phyloP scores from a whole-genome alignment of 2,888 invertebrate genomes.

The Stictocephala bisonia region DNA sequence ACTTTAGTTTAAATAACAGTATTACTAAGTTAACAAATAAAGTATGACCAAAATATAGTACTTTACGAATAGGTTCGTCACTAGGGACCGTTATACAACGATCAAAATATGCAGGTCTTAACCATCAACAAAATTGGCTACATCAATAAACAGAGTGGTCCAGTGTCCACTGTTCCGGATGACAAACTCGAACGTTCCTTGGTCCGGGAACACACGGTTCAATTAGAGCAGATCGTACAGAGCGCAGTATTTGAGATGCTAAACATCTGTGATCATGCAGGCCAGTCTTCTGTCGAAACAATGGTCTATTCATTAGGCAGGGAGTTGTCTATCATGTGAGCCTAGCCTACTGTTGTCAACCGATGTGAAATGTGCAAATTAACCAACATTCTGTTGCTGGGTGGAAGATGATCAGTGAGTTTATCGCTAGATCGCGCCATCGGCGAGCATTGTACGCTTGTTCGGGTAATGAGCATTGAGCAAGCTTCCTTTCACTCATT shows the following conservation, averaged over 20 bases:
- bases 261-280: slow-evolving; percentile 30
- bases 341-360: not conserved
- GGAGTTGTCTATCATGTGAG: slow-evolving; percentile 33
- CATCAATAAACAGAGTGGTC: slow-evolving; percentile 5
- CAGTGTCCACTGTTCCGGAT: slow-evolving; percentile 7
- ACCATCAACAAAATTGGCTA: too few species aligned
- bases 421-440: not conserved
- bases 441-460: not conserved
- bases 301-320: slow-evolving; percentile 42
- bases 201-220: slow-evolving; percentile 19
- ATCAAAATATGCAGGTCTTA: too few species aligned
- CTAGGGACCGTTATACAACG: too few species aligned
- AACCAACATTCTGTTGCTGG: not conserved
- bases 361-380: not conserved
- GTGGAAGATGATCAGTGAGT: not conserved
- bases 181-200: slow-evolving; percentile 7
- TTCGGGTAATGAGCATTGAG: too few species aligned
- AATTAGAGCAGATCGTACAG: slow-evolving; percentile 30
- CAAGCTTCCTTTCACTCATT: too few species aligned
- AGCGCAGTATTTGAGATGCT: slow-evolving; percentile 31
- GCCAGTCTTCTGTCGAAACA: slow-evolving; percentile 33
- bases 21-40: too few species aligned
- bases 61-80: too few species aligned
- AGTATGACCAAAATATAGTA: too few species aligned
- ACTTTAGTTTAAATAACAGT: too few species aligned